Base-by-base conservation (phyloP, 37 sponge, comb jelly and placozoan genomes). In the Lycopodina hypogea region DNA sequence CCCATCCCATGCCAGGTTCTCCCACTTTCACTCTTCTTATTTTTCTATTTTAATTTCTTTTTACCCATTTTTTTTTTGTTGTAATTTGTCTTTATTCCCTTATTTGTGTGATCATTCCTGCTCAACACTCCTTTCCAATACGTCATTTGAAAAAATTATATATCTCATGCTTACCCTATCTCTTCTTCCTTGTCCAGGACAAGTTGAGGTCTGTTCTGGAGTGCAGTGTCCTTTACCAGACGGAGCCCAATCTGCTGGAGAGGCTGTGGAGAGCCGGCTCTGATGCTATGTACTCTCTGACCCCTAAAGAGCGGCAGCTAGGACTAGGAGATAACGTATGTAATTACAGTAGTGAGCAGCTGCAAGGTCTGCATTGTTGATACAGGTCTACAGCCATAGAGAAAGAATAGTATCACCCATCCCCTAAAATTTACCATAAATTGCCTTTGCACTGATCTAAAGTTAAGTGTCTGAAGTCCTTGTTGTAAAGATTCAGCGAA, bases 261-360 rank as follows among this genome's bases (percentile, higher is more conserved):
- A 28, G 62, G 42, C 80, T 95, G 57, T 95, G 93, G 95, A 59
- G 48, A 28, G 68, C 72, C 9, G 82, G 90, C 76, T 41, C 55
- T 53, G 86, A 85, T 70, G 74, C 67, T 2, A 82, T 95, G 55
- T 95, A 89, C 81, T 92, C 90, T 11, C 76, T 88, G 3, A 39
- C 39, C 4, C 55, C 63, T 21, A 74, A 80, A 28, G 87, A 83
- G 63, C 78, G 72, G 41, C 87, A 95, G 72, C 77, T 95, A 6
- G 95, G 82, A 29, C 71, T 95, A 53, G 73, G 70, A 26, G 73
- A 86, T 14, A 62, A 91, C 81, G 95, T 94, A n/a, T 35, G 62
- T 58, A 21, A 11, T 17, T 40, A 28, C 7, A 67, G 68, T 14
- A 3, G 29, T 67, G 7, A 19, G 33, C 15, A 3, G 8, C 64